Evolutionary conservation across 2,888 invertebrate species (phyloP).

Genomic region (Bibio marci): DNA sequence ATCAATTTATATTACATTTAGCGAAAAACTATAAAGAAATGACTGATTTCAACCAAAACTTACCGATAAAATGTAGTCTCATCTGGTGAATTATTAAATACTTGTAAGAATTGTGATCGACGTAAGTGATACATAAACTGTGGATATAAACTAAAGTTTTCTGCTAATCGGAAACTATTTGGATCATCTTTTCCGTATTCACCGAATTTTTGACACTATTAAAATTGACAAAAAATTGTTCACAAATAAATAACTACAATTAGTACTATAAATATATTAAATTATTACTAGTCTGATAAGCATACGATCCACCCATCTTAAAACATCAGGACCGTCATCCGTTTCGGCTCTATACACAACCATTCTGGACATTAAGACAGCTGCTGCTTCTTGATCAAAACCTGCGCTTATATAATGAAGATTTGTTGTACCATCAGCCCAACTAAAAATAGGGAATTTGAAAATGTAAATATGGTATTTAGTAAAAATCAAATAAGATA

Average conservation of each 20-base stretch:
- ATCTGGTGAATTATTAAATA: constrained; percentile 99
- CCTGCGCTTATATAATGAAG: constrained; percentile 84
- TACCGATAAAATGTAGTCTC: constrained; percentile 96
- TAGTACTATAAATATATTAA: neutral
- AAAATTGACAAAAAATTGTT: constrained; percentile 15
- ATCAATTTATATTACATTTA: too few species aligned
- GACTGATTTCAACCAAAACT: too few species aligned
- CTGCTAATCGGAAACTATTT: constrained; percentile 84
- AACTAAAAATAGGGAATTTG: constrained; percentile 36
- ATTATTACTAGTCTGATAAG: constrained; percentile 72
- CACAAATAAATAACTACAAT: constrained; percentile 7
- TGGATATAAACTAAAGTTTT: constrained; percentile 95
- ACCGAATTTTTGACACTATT: constrained; percentile 95
- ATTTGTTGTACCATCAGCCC: constrained; percentile 87
- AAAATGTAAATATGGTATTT: neutral
- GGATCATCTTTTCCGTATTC: constrained; percentile 97
- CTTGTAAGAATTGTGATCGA: constrained; percentile 96
- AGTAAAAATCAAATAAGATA: neutral
- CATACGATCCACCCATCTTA: constrained; percentile 97
- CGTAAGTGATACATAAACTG: constrained; percentile 99
- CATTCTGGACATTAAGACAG: constrained; percentile 91
- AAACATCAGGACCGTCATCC: constrained; percentile 90
- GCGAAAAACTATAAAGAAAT: too few species aligned
- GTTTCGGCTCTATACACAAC: constrained; percentile 92
- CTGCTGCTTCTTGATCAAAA: constrained; percentile 96